Percentiles rank a stretch among this genome's conserved stretches.
phyloP scores from a whole-genome alignment of 2,797 vertebrate species.

The Pygocentrus nattereri region DNA sequence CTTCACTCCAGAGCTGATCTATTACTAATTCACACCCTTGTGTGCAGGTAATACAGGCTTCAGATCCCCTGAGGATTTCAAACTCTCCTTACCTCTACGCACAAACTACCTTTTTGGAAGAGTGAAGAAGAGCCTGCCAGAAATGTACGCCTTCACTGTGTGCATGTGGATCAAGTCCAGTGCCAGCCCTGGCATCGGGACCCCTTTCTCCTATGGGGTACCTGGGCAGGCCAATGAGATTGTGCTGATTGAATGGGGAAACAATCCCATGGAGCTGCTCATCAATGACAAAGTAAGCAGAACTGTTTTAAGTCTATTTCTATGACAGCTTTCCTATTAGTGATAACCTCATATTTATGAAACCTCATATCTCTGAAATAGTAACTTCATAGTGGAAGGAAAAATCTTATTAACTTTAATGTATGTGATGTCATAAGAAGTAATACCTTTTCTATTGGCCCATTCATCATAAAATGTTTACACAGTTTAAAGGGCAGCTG shows the following conservation, averaged over 20 bases:
- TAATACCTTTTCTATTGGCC: too few species aligned
- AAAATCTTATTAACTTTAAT: too few species aligned
- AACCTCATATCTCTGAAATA: background rate
- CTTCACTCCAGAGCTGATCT: constrained; percentile 18
- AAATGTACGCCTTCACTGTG: constrained; percentile 88
- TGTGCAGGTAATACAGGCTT: constrained; percentile 78
- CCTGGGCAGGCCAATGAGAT: constrained; percentile 90
- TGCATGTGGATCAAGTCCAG: constrained; percentile 89
- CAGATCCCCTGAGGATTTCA: constrained; percentile 88
- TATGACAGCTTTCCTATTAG: background rate
- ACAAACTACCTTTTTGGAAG: constrained; percentile 90
- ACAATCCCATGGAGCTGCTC: constrained; percentile 88
- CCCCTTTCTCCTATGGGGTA: constrained; percentile 88
- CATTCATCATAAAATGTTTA: too few species aligned
- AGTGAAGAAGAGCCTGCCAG: constrained; percentile 87
- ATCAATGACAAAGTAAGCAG: constrained; percentile 88
- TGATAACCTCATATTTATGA: background rate
- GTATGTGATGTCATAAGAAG: too few species aligned
- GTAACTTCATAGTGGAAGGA: too few species aligned
- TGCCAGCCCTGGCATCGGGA: constrained; percentile 85
- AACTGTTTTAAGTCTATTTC: background rate
- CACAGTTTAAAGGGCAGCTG: too few species aligned
- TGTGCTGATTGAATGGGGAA: constrained; percentile 90
- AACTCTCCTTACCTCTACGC: constrained; percentile 87
- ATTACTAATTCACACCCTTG: constrained; percentile 47